Percentiles rank a stretch among this genome's conserved stretches.
Conservation (phyloP, 2,888 invertebrate genomes). For the Frankliniella intonsa region DNA sequence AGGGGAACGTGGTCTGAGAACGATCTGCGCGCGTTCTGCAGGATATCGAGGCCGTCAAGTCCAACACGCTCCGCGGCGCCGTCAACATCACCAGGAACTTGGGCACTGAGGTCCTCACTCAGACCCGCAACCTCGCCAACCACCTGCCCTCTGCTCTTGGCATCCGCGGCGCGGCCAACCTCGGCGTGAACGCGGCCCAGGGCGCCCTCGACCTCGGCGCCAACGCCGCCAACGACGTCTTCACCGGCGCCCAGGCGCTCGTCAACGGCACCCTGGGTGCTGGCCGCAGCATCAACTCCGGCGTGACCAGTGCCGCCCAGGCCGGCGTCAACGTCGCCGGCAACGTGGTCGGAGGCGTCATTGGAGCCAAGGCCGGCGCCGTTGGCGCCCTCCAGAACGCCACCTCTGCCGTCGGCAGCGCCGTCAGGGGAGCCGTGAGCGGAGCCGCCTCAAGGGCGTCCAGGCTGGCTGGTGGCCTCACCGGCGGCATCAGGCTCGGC, state of each 20-base stretch:
- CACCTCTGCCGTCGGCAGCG: neutral
- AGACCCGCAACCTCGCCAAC: conserved; percentile 3
- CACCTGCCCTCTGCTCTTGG: neutral
- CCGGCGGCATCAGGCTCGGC: neutral
- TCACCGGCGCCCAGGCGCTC: neutral
- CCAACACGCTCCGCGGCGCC: neutral
- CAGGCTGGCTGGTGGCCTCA: neutral
- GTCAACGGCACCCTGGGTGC: neutral
- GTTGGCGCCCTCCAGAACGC: neutral
- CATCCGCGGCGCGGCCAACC: neutral
- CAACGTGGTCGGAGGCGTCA: neutral
- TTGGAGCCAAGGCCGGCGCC: neutral
- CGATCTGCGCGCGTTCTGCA: neutral
- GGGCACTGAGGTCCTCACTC: neutral
- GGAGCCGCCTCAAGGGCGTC: neutral
- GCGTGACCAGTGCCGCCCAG: neutral
- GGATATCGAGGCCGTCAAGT: neutral
- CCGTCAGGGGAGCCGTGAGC: neutral
- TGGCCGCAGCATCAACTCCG: neutral
- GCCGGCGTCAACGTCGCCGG: neutral
- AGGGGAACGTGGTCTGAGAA: neutral
- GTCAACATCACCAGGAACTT: neutral
- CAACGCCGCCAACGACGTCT: neutral
- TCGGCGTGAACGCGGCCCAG: neutral
- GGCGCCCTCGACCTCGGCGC: neutral